A percentile compares a stretch with the other conserved stretches of the same genome.
phyloP scores from a whole-genome alignment of 2,113 vertebrate species.

The Zonotrichia leucophrys region DNA sequence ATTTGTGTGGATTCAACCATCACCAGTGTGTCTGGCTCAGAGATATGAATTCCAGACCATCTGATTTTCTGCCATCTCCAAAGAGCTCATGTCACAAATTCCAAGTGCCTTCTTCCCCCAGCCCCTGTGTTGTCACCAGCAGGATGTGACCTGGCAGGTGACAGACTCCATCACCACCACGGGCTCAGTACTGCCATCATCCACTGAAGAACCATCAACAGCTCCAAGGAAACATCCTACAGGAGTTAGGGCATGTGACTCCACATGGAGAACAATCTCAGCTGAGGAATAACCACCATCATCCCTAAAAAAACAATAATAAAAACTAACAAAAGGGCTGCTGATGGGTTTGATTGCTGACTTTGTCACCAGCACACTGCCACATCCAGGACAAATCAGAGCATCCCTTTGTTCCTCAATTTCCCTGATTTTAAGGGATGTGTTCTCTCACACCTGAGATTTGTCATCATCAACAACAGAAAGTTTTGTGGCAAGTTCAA shows the following conservation, averaged over 20 bases:
- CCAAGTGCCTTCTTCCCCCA: not conserved
- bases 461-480: not conserved
- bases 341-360: not conserved
- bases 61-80: not conserved
- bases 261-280: not conserved
- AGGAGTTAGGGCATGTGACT: not conserved
- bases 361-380: not conserved
- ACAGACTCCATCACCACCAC: not conserved
- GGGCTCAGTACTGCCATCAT: not conserved
- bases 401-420: not conserved
- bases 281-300: not conserved
- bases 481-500: not conserved
- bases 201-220: not conserved
- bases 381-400: not conserved
- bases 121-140: accelerated
- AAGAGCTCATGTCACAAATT: not conserved
- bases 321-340: not conserved
- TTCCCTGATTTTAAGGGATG: not conserved
- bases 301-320: not conserved
- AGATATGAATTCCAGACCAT: not conserved
- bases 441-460: not conserved
- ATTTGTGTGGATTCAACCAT: not conserved
- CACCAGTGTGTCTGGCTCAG: not conserved
- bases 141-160: not conserved
- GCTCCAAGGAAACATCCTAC: not conserved